Evolutionary conservation across 2,888 invertebrate species (phyloP).

Genomic region (Taphrorychus bicolor): DNA sequence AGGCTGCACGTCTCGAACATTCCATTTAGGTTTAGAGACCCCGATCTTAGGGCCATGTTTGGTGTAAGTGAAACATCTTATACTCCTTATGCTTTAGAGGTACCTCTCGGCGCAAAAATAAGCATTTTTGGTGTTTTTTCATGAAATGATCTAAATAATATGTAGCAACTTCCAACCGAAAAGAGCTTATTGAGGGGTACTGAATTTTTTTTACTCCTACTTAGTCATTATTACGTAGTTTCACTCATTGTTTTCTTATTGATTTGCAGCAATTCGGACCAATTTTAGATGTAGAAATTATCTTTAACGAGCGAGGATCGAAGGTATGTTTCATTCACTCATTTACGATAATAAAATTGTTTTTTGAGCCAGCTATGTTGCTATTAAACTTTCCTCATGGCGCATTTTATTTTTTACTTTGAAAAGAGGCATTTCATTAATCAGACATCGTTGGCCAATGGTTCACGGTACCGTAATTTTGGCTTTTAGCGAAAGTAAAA

Average conservation of each 20-base stretch:
- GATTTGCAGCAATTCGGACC: conserved; percentile 94
- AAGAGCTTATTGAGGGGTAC: too few relatives aligned
- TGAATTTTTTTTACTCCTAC: too few relatives aligned
- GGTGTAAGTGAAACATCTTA: conserved; percentile 74
- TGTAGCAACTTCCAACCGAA: too few relatives aligned
- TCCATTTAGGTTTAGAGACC: conserved; percentile 99
- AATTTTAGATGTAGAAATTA: conserved; percentile 99
- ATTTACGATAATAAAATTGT: conserved; percentile 37
- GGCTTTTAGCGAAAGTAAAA: too few relatives aligned
- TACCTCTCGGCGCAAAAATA: not conserved
- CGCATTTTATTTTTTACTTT: too few relatives aligned
- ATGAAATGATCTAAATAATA: too few relatives aligned
- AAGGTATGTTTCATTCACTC: conserved; percentile 79
- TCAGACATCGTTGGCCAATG: too few relatives aligned
- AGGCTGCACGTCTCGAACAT: conserved; percentile 99
- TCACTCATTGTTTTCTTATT: conserved; percentile 26
- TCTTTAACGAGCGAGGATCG: conserved; percentile 99
- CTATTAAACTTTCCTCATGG: conserved; percentile 52
- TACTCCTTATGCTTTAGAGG: not conserved
- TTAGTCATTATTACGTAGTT: too few relatives aligned
- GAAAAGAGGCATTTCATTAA: too few relatives aligned
- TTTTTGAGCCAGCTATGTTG: conserved; percentile 56
- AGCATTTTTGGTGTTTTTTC: not conserved
- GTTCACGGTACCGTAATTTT: too few relatives aligned
- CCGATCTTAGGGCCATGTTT: conserved; percentile 97